A percentile compares a stretch with the other conserved stretches of the same genome.
These are phyloP conservation scores for Tetanocera ferruginea DNA, from an alignment of 2,888 invertebrate species.

Conservation along the genomic window DNA sequence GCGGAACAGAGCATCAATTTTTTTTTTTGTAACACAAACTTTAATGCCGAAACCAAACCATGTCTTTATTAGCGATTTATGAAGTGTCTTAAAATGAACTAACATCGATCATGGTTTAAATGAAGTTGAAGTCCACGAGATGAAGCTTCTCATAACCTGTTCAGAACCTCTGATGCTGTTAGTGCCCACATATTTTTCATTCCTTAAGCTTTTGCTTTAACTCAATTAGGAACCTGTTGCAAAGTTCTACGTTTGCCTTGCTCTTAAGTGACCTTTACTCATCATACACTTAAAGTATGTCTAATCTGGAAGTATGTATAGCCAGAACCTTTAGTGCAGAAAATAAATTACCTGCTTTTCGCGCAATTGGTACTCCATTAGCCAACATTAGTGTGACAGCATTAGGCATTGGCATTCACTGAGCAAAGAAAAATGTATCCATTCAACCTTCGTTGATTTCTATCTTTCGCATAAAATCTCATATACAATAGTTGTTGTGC, in stretches of 20 bases:
- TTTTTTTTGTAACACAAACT: neutral
- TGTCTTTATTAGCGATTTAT: slow-evolving; percentile 10
- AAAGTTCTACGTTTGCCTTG: neutral
- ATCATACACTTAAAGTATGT: neutral
- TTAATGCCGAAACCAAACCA: neutral
- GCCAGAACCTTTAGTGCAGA: neutral
- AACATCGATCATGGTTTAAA: slow-evolving; percentile 20
- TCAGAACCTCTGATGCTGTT: neutral
- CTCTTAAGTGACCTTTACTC: slow-evolving; percentile 1
- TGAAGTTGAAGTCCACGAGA: neutral
- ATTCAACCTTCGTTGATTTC: slow-evolving; percentile 19
- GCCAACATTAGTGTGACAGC: slow-evolving; percentile 15
- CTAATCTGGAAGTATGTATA: neutral
- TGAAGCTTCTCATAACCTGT: neutral
- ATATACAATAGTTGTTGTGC: neutral
- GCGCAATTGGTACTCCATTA: slow-evolving; percentile 19
- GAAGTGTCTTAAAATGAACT: slow-evolving; percentile 11
- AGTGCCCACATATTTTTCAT: neutral
- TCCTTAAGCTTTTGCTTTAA: no score
- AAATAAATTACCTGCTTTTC: slow-evolving; percentile 16
- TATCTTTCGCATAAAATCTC: slow-evolving; percentile 17
- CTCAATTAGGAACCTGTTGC: neutral
- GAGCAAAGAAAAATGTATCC: slow-evolving; percentile 18
- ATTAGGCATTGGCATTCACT: neutral
- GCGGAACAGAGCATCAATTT: neutral